A percentile compares a stretch with the other conserved stretches of the same genome.
These are phyloP conservation scores for Byasa hedistus DNA, from an alignment of 2,888 invertebrate species.

Conservation along the genomic window DNA sequence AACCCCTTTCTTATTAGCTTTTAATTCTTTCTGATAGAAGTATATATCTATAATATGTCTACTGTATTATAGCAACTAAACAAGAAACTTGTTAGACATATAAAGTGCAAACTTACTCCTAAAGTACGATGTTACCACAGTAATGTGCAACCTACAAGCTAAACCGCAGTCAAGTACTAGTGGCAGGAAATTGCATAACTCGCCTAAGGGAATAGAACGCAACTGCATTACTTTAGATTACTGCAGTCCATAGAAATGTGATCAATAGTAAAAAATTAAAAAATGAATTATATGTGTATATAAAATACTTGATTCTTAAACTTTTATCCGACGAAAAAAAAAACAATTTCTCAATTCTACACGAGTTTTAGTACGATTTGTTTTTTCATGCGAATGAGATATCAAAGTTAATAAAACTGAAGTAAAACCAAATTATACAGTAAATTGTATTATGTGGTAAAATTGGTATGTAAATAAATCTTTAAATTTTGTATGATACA, in stretches of 20 bases:
- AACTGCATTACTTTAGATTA: not conserved
- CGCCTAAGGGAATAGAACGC: not conserved
- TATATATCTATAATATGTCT: too few relatives aligned
- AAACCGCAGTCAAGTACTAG: not conserved
- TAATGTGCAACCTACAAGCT: not conserved
- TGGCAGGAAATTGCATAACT: not conserved
- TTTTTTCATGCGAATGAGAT: too few relatives aligned
- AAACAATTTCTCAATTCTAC: too few relatives aligned
- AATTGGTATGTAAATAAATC: too few relatives aligned
- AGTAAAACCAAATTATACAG: too few relatives aligned
- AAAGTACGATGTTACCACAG: not conserved
- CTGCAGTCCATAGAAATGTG: not conserved
- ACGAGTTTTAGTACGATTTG: too few relatives aligned
- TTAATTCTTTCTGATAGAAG: too few relatives aligned
- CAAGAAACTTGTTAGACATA: not conserved
- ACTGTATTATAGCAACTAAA: not conserved
- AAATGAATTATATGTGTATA: not conserved
- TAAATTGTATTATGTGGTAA: too few relatives aligned
- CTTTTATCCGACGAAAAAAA: too few relatives aligned
- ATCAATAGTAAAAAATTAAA: not conserved
- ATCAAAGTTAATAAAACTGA: too few relatives aligned
- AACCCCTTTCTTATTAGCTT: too few relatives aligned
- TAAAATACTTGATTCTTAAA: not conserved
- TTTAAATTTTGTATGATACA: too few relatives aligned
- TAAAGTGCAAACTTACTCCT: not conserved